Base-by-base conservation (phyloP, 2,113 vertebrate genomes). In the Rhynchopsitta pachyrhyncha region DNA sequence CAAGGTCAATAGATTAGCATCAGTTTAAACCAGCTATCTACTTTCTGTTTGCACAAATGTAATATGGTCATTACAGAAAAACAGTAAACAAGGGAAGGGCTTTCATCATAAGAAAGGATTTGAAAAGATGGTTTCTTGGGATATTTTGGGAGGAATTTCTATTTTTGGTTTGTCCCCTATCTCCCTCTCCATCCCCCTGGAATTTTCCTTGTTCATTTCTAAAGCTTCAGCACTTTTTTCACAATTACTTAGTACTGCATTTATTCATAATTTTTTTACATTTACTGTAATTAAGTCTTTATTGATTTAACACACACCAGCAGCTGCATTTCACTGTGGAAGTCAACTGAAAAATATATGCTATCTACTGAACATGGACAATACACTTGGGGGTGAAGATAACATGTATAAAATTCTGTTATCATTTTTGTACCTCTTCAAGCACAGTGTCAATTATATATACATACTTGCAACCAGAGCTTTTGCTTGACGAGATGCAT, bases 221-320 rank as follows among this genome's bases (percentile, higher is more conserved):
- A 39, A 23, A 80, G 24, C 52, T 69, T 46, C 33, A 14, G 17
- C 67, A 69, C 41, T 37, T 89, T 60, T 74, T 52, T n/a, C 19
- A 78, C 24, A 27, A 31, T 73, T 77, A 31, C 55, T 93, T 94
- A 79, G 14, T 41, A 37, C 55, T 70, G 70, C 11, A 24, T 82
- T 74, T 92, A 91, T 95, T 81, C 74, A 88, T 62, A 80, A 83
- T 60, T 75, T 79, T 78, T 88, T 86, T 75, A 42, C 29, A 76
- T 93, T 86, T 94, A 41, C n/a, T 78, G 39, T 86, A 92, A 92
- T 94, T 93, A 96, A 75, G 39, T 63, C 76, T 81, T 96, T 77
- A 86, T 74, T 85, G 63, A 93, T 82, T 78, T 86, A 50, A 86
- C 74, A 89, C 41, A 84, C 92, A 82, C 55, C 50, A 71, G 63